phyloP scores from a whole-genome alignment of 1,140 invertebrate genomes.

The Euglossa dilemma region DNA sequence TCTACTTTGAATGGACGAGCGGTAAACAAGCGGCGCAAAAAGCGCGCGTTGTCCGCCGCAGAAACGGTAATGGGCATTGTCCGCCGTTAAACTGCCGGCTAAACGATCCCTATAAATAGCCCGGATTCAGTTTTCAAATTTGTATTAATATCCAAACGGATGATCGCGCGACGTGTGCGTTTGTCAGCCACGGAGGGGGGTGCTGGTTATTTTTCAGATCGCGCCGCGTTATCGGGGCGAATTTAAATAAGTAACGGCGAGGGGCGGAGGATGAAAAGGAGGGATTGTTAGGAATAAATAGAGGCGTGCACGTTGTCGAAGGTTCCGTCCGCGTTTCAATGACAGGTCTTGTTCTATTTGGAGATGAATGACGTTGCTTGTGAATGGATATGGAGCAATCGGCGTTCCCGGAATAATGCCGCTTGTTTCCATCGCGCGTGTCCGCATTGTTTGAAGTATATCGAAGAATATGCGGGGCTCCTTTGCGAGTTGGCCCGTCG shows the following conservation, averaged over 20 bases:
- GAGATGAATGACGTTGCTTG: conserved; percentile 9
- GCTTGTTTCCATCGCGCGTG: neutral
- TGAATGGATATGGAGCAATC: neutral
- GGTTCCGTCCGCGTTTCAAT: neutral
- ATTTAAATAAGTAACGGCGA: neutral
- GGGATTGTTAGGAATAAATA: neutral
- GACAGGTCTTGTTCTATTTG: conserved; percentile 1
- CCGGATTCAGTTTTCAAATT: conserved; percentile 12
- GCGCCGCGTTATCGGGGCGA: neutral
- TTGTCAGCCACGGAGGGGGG: neutral
- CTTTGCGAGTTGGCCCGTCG: no score
- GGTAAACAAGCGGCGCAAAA: conserved; percentile 27
- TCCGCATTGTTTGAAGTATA: neutral
- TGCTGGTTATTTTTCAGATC: neutral
- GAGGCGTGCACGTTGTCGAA: neutral
- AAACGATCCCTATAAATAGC: conserved; percentile 28
- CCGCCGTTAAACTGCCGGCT: neutral
- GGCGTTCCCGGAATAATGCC: neutral
- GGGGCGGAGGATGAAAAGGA: neutral
- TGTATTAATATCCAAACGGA: neutral
- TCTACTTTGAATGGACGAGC: conserved; percentile 22
- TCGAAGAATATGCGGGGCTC: no score
- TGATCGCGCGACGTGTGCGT: neutral
- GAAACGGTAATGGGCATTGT: conserved; percentile 20
- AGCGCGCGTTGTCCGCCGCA: conserved; percentile 23